A percentile compares a stretch with the other conserved stretches of the same genome.
Conservation (phyloP, 2,113 vertebrate genomes). For the Riparia riparia region DNA sequence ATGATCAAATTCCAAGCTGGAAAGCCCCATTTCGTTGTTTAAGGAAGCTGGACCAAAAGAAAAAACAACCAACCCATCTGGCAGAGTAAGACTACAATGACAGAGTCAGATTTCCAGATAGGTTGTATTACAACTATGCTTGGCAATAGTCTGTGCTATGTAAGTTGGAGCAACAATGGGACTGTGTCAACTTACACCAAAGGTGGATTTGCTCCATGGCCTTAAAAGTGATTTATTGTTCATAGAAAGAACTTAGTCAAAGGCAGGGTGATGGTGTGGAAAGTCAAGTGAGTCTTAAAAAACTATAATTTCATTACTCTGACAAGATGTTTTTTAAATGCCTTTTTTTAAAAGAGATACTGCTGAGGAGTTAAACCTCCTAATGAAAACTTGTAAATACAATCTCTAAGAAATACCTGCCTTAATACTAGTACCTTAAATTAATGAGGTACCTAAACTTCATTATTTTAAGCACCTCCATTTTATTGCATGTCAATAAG, state of each 20-base stretch:
- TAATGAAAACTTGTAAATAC: not conserved
- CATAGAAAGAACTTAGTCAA: not conserved
- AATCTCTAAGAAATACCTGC: not conserved
- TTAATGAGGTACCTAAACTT: not conserved
- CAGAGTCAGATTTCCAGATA: slow-evolving; percentile 48
- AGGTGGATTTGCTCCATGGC: slow-evolving; percentile 45
- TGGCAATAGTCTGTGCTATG: not conserved
- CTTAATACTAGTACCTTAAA: not conserved
- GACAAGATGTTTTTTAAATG: not conserved
- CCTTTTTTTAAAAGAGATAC: not conserved
- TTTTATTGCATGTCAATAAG: not conserved
- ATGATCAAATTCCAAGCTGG: slow-evolving; percentile 1
- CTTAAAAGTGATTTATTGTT: slow-evolving; percentile 30
- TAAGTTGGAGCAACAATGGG: slow-evolving; percentile 13
- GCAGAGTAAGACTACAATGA: slow-evolving; percentile 30
- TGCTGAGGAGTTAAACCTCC: not conserved
- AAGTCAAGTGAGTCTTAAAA: not conserved
- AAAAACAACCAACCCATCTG: not conserved
- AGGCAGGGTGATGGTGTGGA: not conserved
- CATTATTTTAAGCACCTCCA: not conserved
- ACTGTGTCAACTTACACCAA: not conserved
- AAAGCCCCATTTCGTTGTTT: slow-evolving; percentile 8
- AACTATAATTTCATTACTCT: not conserved
- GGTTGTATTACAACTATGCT: slow-evolving; percentile 15
- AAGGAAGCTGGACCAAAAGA: not conserved